Evolutionary conservation across 2,888 invertebrate genomes (phyloP), one percentile per base, ranked within the genome.

Genomic region (Drosophila meridiana): DNA sequence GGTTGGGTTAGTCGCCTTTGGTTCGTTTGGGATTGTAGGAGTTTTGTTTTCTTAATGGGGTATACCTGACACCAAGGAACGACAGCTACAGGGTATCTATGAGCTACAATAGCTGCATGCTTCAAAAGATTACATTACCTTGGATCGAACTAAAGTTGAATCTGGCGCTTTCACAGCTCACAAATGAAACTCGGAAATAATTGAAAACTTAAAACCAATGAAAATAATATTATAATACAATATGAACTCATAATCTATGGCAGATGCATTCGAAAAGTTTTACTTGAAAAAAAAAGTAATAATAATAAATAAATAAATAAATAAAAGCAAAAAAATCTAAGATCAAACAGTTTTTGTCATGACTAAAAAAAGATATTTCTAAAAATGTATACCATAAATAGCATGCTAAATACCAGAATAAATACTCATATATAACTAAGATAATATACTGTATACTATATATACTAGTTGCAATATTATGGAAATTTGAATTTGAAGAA

Each of bases 71-170:
- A 50, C 45, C 63, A 62, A 47, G 50, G 57, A 32, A 48, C 53
- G n/a, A 28, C 26, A 11, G 26, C 34, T 67, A 67, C 47, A n/a
- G 45, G 66, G 45, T 66, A 53, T 42, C 55, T 69, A 55, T 11
- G 7, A 30, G 30, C 13, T 70, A 63, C 14, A 58, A 32, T 75
- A 55, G 50, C 66, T 32, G 36, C 77, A 77, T 71, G 77, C 78
- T 43, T 47, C 30, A 36, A 30, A 34, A 36, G n/a, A 72, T 20
- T 20, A 20, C 65, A 64, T 77, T 77, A 78, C 79, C 76, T 77
- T 67, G 50, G n/a, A 38, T 26, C 38, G 55, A n/a, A 48, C 47
- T 50, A 38, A 50, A 28, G 62, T 38, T 38, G 50, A 8, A 5
- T 32, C n/a, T 36, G 32, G 57, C 34, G 57, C n/a, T 38, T 34